Evolutionary conservation across 2,113 vertebrate genomes (phyloP).

Genomic region (Echinops telfairi): DNA sequence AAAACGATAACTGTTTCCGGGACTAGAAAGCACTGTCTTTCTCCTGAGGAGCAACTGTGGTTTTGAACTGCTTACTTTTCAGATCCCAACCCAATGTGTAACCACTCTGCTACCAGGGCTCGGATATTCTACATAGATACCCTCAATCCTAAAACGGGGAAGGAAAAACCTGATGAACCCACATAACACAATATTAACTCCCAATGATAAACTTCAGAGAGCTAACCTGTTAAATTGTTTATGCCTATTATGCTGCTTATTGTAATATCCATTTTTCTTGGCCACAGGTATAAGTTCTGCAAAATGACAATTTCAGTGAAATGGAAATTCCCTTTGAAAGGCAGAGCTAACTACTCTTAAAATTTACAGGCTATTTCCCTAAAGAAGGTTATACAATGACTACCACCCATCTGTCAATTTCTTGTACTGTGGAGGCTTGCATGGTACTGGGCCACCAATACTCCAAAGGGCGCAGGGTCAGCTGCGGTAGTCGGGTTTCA

Average conservation of each 20-base stretch:
- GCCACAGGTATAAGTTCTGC: slow-evolving; percentile 27
- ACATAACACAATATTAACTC: background rate
- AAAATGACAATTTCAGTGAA: slow-evolving; percentile 56
- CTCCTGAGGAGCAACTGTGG: too few species aligned
- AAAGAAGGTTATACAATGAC: background rate
- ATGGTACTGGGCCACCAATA: background rate
- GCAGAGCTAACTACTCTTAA: slow-evolving; percentile 28
- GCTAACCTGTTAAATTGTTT: background rate
- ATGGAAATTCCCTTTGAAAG: slow-evolving; percentile 54
- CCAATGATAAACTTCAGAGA: background rate
- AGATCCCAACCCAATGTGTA: too few species aligned
- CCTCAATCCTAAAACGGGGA: slow-evolving; percentile 2
- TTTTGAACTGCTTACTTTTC: too few species aligned
- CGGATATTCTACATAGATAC: background rate
- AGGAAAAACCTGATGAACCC: background rate
- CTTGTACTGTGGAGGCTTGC: background rate
- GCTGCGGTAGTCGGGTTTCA: background rate
- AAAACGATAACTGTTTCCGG: too few species aligned
- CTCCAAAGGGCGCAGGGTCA: background rate
- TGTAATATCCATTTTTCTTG: slow-evolving; percentile 17
- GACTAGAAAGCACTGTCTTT: too few species aligned
- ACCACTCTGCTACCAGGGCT: too few species aligned
- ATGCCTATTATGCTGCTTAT: slow-evolving; percentile 2
- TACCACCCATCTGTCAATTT: background rate
- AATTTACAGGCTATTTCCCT: slow-evolving; percentile 9